Base-by-base conservation (phyloP, 2,888 invertebrate species). In the Cetonia aurata region DNA sequence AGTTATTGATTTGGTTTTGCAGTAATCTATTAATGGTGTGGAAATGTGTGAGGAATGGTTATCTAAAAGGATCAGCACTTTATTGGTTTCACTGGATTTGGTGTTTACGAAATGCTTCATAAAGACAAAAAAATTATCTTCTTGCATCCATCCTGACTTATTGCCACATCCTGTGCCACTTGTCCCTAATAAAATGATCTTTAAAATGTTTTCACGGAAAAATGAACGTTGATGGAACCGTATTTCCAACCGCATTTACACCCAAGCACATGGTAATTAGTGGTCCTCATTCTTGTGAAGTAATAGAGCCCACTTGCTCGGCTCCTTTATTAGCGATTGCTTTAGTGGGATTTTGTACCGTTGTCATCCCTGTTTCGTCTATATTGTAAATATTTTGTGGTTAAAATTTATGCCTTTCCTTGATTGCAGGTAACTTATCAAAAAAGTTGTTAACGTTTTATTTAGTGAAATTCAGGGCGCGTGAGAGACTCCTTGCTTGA, bases 301-400 rank as follows among this genome's bases (percentile, higher is more conserved):
- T 80, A 3, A 79, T 41, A 9, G 73, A 55, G 10, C 80, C 80
- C 12, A 83, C 74, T 71, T 82, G 79, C 65, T 78, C 79, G 3
- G 67, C 52, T 10, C 80, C 81, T 71, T 75, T 77, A 50, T 71
- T 72, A 9, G 80, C 81, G 60, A 83, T 56, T n/a, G 83, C 70
- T 75, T 53, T 73, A 53, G 73, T 66, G 4, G 83, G 83, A 69
- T 78, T 81, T 69, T 83, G 82, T 1, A 84, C 83, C 1, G 83
- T 83, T 8, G 83, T 82, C 0, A 83, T 72, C 0, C 81, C 83
- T 1, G 81, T 81, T 75, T 84, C 81, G 66, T 83, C 83, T 15
- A 80, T 72, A 74, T 85, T 84, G 69, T 76, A 84, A 25, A 25
- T 25, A 25, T 25, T 25, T 25, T 25, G 25, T 25, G 25, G 25